These are phyloP conservation scores for Entomyzon cyanotis DNA, from an alignment of 2,113 vertebrate species.

Conservation along the genomic window DNA sequence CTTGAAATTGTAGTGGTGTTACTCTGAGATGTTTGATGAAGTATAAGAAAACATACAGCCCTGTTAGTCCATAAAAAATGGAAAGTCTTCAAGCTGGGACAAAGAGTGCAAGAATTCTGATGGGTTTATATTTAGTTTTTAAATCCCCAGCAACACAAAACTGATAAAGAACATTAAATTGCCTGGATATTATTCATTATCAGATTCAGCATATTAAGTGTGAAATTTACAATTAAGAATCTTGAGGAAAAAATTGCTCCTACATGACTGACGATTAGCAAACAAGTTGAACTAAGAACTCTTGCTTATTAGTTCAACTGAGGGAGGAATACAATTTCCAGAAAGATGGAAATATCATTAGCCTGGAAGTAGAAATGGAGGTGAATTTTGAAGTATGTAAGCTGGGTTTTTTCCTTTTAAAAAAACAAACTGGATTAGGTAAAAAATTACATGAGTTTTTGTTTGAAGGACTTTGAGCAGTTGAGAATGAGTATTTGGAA, in stretches of 20 bases:
- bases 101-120: background rate
- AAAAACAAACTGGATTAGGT: background rate
- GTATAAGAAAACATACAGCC: background rate
- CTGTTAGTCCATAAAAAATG: background rate
- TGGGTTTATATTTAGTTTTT: background rate
- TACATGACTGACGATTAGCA: background rate
- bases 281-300: background rate
- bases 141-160: background rate
- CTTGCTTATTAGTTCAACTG: background rate
- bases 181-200: background rate
- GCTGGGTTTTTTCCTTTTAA: background rate
- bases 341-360: background rate
- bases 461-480: background rate
- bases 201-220: background rate
- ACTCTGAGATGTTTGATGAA: constrained; percentile 8
- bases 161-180: background rate
- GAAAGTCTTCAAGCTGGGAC: background rate
- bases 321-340: background rate
- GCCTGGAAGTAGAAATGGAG: background rate
- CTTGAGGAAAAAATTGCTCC: background rate
- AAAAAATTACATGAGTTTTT: background rate
- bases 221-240: background rate
- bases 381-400: background rate
- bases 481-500: background rate
- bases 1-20: background rate